These are phyloP conservation scores for Philotrypesis tridentata DNA, from an alignment of 1,140 invertebrate genomes.

Conservation along the genomic window DNA sequence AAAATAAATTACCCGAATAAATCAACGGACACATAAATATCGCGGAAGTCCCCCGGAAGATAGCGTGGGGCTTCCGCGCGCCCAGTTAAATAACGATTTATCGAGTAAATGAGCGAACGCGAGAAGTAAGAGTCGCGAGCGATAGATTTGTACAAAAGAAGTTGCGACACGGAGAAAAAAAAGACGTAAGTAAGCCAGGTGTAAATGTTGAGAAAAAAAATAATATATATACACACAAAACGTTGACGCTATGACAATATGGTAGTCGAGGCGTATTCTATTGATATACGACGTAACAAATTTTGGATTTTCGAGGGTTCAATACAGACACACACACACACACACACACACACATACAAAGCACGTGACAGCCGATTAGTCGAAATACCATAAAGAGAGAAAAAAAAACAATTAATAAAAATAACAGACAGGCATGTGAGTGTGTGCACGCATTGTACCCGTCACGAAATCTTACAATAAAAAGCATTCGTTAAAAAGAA, in stretches of 20 bases:
- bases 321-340: conserved; percentile 35
- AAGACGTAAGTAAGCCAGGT: not conserved
- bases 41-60: not conserved
- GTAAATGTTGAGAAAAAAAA: conserved; percentile 25
- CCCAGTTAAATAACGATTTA: not conserved
- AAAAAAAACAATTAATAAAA: conserved; percentile 4
- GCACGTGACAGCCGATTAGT: not conserved
- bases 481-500: not conserved
- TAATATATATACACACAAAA: conserved; percentile 24
- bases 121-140: not conserved
- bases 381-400: not conserved
- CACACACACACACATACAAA: too few species aligned
- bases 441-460: conserved; percentile 44
- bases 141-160: conserved; percentile 38
- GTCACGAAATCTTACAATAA: not conserved
- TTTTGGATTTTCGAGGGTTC: conserved; percentile 37
- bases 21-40: not conserved
- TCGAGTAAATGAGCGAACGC: not conserved
- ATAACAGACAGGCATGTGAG: conserved; percentile 3
- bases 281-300: conserved; percentile 5
- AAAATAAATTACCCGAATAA: too few species aligned
- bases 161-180: not conserved
- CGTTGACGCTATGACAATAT: conserved; percentile 42
- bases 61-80: conserved; percentile 12
- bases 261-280: conserved; percentile 18